Evolutionary conservation across 2,113 vertebrate genomes (phyloP).

Genomic region (Numenius arquata): DNA sequence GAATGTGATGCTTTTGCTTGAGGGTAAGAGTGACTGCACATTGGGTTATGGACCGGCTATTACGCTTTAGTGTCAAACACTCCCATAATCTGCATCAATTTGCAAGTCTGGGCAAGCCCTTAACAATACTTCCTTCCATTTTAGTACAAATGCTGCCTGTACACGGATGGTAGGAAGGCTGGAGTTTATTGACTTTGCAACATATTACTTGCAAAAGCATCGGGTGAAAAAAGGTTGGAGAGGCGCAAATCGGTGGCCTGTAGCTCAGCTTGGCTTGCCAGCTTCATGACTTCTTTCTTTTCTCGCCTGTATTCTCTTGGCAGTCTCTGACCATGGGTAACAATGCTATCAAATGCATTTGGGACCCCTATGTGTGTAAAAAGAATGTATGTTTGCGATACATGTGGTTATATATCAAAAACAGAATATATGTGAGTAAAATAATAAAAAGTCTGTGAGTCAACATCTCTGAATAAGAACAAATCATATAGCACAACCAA

Average conservation of each 20-base stretch:
- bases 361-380: neutral
- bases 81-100: neutral
- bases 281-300: neutral
- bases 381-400: neutral
- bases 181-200: neutral
- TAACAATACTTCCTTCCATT: neutral
- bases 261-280: neutral
- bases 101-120: conserved; percentile 29
- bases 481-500: neutral
- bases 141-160: neutral
- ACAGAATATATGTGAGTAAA: neutral
- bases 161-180: neutral
- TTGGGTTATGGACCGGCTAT: neutral
- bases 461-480: neutral
- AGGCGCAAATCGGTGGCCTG: neutral
- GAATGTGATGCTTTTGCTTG: conserved; percentile 13
- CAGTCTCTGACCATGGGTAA: neutral
- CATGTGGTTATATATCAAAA: neutral
- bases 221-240: neutral
- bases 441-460: neutral
- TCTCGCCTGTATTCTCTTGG: neutral
- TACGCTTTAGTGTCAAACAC: neutral
- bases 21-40: neutral
- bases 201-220: neutral
- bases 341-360: neutral